Conservation (phyloP, 2,797 vertebrate species). For the Falco berigora region DNA sequence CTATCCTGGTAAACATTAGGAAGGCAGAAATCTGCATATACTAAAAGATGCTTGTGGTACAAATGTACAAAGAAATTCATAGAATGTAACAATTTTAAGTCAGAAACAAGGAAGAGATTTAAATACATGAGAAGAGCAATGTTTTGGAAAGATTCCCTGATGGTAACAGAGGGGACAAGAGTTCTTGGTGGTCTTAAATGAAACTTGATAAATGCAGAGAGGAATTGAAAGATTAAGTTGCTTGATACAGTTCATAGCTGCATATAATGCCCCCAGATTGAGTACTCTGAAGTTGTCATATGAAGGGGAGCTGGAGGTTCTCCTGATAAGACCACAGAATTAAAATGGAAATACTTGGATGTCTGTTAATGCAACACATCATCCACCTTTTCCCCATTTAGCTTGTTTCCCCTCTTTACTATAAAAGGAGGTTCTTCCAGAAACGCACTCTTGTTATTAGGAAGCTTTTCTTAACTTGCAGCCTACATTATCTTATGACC, state of each 20-base stretch:
- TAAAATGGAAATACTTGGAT: background rate
- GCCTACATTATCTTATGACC: background rate
- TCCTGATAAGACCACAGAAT: background rate
- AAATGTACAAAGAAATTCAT: fast-evolving
- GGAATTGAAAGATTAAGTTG: background rate
- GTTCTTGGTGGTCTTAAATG: background rate
- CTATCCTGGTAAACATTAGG: background rate
- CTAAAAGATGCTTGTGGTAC: background rate
- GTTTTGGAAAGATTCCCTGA: background rate
- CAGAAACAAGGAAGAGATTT: background rate
- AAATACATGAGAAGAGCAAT: background rate
- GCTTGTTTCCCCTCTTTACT: background rate
- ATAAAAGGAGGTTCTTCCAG: background rate
- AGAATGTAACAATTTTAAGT: background rate
- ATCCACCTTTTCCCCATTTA: background rate
- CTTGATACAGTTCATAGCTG: background rate
- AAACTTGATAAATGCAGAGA: background rate
- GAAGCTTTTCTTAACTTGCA: background rate
- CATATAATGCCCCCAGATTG: background rate
- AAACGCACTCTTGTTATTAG: background rate
- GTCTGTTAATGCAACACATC: background rate
- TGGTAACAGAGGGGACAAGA: background rate
- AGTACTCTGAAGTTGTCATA: background rate
- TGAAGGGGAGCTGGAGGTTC: background rate
- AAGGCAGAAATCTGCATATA: background rate